Evolutionary conservation across 2,113 vertebrate species (phyloP).

Genomic region (Xiphophorus hellerii): DNA sequence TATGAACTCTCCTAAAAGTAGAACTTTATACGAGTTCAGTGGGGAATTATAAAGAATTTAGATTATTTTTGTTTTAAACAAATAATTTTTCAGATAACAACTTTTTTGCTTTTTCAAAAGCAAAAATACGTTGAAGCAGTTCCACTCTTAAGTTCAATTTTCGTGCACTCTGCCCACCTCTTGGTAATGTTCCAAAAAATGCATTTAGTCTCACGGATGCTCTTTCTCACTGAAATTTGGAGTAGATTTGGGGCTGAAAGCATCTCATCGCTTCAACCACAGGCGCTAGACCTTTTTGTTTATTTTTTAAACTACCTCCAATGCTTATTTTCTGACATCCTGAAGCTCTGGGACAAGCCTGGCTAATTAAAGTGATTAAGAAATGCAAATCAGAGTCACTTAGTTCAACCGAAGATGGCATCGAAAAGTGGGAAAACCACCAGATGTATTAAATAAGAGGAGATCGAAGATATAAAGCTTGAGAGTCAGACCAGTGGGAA

Average conservation of each 20-base stretch:
- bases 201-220: not conserved
- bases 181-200: not conserved
- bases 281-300: not conserved
- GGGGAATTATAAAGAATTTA: not conserved
- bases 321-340: not conserved
- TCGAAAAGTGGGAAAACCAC: not conserved
- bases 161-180: too few species aligned
- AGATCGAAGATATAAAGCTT: conserved; percentile 1
- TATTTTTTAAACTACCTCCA: not conserved
- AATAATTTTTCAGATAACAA: too few species aligned
- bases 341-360: conserved; percentile 7
- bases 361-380: conserved; percentile 2
- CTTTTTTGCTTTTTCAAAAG: too few species aligned
- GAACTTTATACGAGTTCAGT: not conserved
- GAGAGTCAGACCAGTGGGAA: not conserved
- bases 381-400: conserved; percentile 13
- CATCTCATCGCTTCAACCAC: not conserved
- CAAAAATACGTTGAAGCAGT: too few species aligned
- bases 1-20: not conserved
- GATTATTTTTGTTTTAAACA: too few species aligned
- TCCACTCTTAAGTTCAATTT: too few species aligned
- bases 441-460: conserved; percentile 1
- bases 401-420: not conserved
- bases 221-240: not conserved
- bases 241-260: not conserved